Base-by-base conservation (phyloP, 2,888 invertebrate species). In the Neoaliturus tenellus region DNA sequence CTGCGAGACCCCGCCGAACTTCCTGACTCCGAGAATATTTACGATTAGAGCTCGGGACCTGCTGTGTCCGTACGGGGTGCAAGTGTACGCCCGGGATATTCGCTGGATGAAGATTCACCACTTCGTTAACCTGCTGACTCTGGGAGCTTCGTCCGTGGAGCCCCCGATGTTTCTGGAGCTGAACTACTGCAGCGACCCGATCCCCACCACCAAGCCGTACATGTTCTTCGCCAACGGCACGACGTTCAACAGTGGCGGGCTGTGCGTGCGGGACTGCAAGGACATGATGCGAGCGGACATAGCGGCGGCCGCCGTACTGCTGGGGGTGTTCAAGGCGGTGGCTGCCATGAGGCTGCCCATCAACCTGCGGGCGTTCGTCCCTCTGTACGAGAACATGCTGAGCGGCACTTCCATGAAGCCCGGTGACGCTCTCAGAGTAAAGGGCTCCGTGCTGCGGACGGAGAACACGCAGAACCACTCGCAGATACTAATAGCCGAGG, bases 81-180 rank as follows among this genome's bases (percentile, higher is more conserved):
- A 82, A 35, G 82, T 86, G 23, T 80, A 83, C 48, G 82, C 85
- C n/a, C 71, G 84, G 4, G 86, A 86, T 81, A 80, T 81, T 17
- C 83, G 84, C 20, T 86, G 85, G 84, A 82, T 86, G 80, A 85
- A 85, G 51, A 41, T 80, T 14, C 71, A 85, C 25, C 80, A 85
- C 39, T 83, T 86, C 71, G 69, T 35, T 23, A 84, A 84, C 1
- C 83, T 85, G 69, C 71, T 86, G 25, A 55, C 83, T 0, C 82
- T 86, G 39, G 85, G 84, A 5, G 81, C 83, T 8, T 85, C 48
- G 0, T 78, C 78, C n/a, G 55, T 55, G 20, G 93, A 94, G 88
- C 92, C 93, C 14, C 94, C 94, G 0, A 91, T 92, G 81, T 95
- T 95, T 87, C 88, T 95, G 8, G 95, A 95, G 89, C 90, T 95